These are phyloP conservation scores for Rousettus leschenaultii DNA, from an alignment of 2,113 vertebrate genomes.

Conservation along the genomic window DNA sequence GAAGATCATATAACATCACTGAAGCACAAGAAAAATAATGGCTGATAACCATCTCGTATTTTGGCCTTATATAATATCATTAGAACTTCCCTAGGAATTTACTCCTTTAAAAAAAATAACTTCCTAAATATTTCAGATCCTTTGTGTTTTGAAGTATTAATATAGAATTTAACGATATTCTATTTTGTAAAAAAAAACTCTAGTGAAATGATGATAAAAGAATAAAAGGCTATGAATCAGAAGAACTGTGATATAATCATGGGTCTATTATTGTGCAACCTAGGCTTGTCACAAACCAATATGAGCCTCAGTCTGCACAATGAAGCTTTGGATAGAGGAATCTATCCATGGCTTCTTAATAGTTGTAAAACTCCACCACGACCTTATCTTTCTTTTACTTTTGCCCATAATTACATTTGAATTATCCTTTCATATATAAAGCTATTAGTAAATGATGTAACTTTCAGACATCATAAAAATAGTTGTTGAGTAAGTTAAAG, in stretches of 20 bases:
- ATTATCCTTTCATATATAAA: conserved; percentile 17
- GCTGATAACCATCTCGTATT: background rate
- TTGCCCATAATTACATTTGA: background rate
- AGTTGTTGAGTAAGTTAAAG: background rate
- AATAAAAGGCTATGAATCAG: background rate
- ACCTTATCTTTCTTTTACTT: background rate
- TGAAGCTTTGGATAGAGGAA: background rate
- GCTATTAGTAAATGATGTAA: background rate
- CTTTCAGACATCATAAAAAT: conserved; percentile 8
- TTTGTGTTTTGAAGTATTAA: conserved; percentile 21
- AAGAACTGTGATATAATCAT: background rate
- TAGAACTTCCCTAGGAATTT: background rate
- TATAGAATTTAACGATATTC: background rate
- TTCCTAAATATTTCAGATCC: background rate
- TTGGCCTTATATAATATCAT: background rate
- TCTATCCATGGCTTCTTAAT: background rate
- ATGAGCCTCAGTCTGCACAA: background rate
- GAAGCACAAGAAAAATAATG: background rate
- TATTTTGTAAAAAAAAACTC: background rate
- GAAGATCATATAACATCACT: background rate
- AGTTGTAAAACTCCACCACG: background rate
- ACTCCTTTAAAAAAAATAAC: background rate
- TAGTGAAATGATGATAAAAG: background rate
- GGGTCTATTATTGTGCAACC: background rate
- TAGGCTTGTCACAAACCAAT: background rate